A percentile compares a stretch with the other conserved stretches of the same genome.
These are phyloP conservation scores for Tenrec ecaudatus DNA, from an alignment of 2,113 vertebrate genomes.

Conservation along the genomic window DNA sequence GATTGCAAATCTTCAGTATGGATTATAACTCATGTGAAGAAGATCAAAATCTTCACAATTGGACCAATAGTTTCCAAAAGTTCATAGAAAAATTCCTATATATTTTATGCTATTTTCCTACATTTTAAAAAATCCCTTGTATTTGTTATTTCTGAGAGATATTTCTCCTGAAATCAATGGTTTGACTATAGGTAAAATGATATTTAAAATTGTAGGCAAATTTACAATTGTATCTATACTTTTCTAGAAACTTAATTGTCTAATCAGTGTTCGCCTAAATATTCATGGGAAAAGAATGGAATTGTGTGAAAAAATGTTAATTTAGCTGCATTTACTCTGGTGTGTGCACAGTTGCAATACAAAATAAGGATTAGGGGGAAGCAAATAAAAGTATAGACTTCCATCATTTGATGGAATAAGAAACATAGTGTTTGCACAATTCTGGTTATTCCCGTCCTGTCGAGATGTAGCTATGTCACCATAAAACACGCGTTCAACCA, in stretches of 20 bases:
- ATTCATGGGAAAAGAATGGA: neutral
- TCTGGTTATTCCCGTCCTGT: neutral
- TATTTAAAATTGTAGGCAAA: neutral
- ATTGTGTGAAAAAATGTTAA: neutral
- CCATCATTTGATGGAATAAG: neutral
- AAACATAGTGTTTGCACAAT: constrained; percentile 33
- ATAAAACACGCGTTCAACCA: constrained; percentile 58
- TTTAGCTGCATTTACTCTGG: neutral
- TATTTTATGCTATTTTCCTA: too few relatives aligned
- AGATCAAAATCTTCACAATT: too few relatives aligned
- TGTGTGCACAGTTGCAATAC: neutral
- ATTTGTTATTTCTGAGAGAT: neutral
- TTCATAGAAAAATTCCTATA: too few relatives aligned
- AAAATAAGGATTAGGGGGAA: neutral
- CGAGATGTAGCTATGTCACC: neutral
- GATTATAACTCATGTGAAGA: too few relatives aligned
- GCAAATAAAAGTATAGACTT: neutral
- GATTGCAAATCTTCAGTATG: too few relatives aligned
- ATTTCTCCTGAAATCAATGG: neutral
- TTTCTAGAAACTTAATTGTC: neutral
- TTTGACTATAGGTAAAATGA: neutral
- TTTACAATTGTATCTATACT: neutral
- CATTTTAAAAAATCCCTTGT: neutral
- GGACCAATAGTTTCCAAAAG: too few relatives aligned
- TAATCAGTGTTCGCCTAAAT: neutral